Evolutionary conservation across 2,797 vertebrate genomes (phyloP).

Genomic region (Cynodonichthys magdalenae): DNA sequence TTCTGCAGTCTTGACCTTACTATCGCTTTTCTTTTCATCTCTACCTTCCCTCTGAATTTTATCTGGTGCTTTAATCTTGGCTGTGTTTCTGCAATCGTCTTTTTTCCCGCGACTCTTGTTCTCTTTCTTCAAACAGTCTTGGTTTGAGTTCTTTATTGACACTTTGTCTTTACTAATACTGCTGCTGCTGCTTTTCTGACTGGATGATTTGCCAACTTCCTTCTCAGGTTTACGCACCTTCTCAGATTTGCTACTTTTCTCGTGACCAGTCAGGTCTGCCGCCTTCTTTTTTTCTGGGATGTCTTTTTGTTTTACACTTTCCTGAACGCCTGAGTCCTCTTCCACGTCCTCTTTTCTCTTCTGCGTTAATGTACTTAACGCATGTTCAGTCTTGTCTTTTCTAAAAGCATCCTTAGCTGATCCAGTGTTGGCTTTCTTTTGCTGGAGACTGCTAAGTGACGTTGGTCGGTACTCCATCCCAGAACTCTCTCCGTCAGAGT

Average conservation of each 20-base stretch:
- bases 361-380: slow-evolving; percentile 49
- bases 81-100: slow-evolving; percentile 71
- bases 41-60: slow-evolving; percentile 64
- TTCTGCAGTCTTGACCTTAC: slow-evolving; percentile 63
- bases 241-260: slow-evolving; percentile 69
- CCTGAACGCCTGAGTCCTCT: slow-evolving; percentile 63
- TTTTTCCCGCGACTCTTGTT: slow-evolving; percentile 76
- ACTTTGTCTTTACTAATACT: slow-evolving; percentile 64
- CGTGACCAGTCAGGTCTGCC: slow-evolving; percentile 33
- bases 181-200: slow-evolving; percentile 49
- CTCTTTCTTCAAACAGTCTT: slow-evolving; percentile 74
- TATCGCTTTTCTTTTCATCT: slow-evolving; percentile 69
- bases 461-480: slow-evolving; percentile 78
- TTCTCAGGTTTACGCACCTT: slow-evolving; percentile 59
- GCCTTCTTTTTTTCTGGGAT: slow-evolving; percentile 67
- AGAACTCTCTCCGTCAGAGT: slow-evolving; percentile 88
- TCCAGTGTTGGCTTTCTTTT: slow-evolving; percentile 61
- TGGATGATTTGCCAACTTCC: slow-evolving; percentile 41
- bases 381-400: slow-evolving; percentile 40
- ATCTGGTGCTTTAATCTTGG: slow-evolving; percentile 55
- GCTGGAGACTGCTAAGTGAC: slow-evolving; percentile 71
- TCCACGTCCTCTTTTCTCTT: slow-evolving; percentile 61
- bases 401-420: slow-evolving; percentile 25
- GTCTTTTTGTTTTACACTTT: slow-evolving; percentile 35
- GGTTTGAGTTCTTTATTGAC: slow-evolving; percentile 54